Base-by-base conservation (phyloP, 2,113 vertebrate species). In the Cyanocitta stelleri region DNA sequence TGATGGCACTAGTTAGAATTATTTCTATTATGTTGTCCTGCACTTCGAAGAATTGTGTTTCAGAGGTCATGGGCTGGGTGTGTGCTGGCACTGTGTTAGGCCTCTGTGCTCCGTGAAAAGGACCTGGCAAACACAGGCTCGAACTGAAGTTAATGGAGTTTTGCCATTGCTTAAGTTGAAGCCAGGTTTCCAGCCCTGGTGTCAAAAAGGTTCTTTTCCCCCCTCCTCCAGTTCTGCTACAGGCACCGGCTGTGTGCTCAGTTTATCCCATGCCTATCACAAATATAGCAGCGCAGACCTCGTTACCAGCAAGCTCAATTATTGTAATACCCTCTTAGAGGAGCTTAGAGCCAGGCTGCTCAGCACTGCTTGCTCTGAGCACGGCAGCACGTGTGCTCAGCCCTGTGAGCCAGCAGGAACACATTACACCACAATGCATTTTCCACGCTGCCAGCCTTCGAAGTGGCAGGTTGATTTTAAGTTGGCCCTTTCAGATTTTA, bases 291-390 rank as follows among this genome's bases (percentile, higher is more conserved):
- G 79, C 0, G 0, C 73, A 92, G 83, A 85, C 83, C 86, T 94
- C 37, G 73, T 66, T 90, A 90, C 61, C 85, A 96, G 87, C 71
- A 92, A 96, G 73, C 80, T 90, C 83, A 94, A 35, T 90, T 89
- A 89, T 18, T 92, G 73, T 54, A 95, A 92, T 86, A 89, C 37
- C 79, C 80, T 92, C 73, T 66, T 46, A 64, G 52, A 3, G 1
- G 61, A 90, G 72, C 85, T 92, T n/a, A 80, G 43, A 93, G 78
- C 63, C 75, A 67, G 87, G 82, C 87, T 90, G 75, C 85, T 90
- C 79, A n/a, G 86, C 10, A 2, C 54, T 73, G 93, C 91, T 66
- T 1, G 2, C 73, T 89, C 73, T 0, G 9, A 88, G 83, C 8
- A 9, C 1, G 1, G 63, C 90, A 84, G 87, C 92, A 92, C 37